Percentiles rank a stretch among this genome's conserved stretches.
phyloP scores from a whole-genome alignment of 2,113 vertebrate genomes.

The Sisor rabdophorus region DNA sequence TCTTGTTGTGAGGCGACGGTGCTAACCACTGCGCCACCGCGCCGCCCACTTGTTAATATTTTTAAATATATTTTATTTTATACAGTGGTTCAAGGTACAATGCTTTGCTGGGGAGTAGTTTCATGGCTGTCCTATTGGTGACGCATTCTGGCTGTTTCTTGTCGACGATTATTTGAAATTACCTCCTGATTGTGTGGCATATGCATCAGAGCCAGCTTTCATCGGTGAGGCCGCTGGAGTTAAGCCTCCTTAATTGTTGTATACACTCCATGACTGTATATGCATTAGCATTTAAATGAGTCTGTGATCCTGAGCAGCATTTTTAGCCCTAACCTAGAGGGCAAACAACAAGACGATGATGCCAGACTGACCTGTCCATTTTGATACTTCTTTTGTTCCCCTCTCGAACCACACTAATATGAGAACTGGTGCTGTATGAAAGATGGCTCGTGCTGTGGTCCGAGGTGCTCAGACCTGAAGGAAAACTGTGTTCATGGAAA shows the following conservation, averaged over 20 bases:
- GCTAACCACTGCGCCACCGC: too few relatives aligned
- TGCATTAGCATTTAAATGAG: conserved; percentile 47
- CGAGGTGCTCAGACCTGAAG: conserved; percentile 28
- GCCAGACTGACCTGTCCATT: conserved; percentile 38
- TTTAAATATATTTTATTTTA: too few relatives aligned
- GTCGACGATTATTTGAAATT: neutral
- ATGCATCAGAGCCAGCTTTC: neutral
- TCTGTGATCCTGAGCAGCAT: conserved; percentile 34
- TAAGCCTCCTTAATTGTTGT: conserved; percentile 34
- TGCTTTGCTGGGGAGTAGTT: neutral
- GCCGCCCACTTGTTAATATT: too few relatives aligned
- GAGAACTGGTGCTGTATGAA: conserved; percentile 34
- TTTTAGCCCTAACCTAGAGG: conserved; percentile 32
- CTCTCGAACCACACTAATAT: conserved; percentile 41
- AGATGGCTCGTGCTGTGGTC: conserved; percentile 46
- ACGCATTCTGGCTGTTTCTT: conserved; percentile 15
- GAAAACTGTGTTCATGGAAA: conserved; percentile 31
- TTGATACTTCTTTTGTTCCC: conserved; percentile 42
- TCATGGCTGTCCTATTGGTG: neutral
- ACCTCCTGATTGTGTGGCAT: conserved; percentile 3
- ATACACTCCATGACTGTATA: conserved; percentile 32
- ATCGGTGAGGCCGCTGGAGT: conserved; percentile 4
- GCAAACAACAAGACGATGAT: conserved; percentile 27
- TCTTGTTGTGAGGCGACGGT: too few relatives aligned
- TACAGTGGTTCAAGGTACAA: too few relatives aligned